Conservation (phyloP, 2,888 invertebrate species). For the Heliconius ismenius region DNA sequence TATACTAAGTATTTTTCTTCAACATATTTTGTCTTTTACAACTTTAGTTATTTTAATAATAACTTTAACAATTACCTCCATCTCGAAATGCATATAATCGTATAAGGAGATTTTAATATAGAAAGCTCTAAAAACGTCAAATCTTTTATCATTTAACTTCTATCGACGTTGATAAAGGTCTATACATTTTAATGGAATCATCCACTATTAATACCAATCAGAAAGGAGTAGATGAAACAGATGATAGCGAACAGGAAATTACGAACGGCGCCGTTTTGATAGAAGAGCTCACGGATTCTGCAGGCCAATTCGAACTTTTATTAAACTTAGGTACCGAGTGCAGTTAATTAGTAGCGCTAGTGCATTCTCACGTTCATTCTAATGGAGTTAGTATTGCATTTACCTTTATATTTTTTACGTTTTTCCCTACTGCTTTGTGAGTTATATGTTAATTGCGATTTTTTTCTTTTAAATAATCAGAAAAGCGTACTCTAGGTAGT, state of each 20-base stretch:
- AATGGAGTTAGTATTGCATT: slow-evolving; percentile 37
- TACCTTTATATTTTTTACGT: slow-evolving; percentile 35
- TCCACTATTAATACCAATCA: slow-evolving; percentile 42
- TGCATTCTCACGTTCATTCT: slow-evolving; percentile 48
- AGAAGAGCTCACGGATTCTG: slow-evolving; percentile 35
- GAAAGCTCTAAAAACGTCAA: not conserved
- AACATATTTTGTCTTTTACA: not conserved
- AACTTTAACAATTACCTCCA: not conserved
- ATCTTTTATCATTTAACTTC: slow-evolving; percentile 11
- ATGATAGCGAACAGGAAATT: slow-evolving; percentile 45
- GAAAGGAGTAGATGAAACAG: slow-evolving; percentile 43
- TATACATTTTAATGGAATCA: slow-evolving; percentile 31
- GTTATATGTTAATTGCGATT: not conserved
- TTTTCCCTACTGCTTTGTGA: slow-evolving; percentile 18
- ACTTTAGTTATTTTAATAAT: not conserved
- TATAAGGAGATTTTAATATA: not conserved
- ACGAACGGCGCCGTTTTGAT: slow-evolving; percentile 34
- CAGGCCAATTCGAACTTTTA: slow-evolving; percentile 45
- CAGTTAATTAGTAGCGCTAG: slow-evolving; percentile 49
- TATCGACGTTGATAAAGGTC: slow-evolving; percentile 10
- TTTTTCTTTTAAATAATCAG: not conserved
- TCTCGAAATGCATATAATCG: not conserved
- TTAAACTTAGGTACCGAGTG: slow-evolving; percentile 43
- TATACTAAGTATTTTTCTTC: too few relatives aligned
- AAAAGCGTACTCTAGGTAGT: not conserved